phyloP scores from a whole-genome alignment of 2,113 vertebrate genomes.

The Gnathonemus longibarbis region DNA sequence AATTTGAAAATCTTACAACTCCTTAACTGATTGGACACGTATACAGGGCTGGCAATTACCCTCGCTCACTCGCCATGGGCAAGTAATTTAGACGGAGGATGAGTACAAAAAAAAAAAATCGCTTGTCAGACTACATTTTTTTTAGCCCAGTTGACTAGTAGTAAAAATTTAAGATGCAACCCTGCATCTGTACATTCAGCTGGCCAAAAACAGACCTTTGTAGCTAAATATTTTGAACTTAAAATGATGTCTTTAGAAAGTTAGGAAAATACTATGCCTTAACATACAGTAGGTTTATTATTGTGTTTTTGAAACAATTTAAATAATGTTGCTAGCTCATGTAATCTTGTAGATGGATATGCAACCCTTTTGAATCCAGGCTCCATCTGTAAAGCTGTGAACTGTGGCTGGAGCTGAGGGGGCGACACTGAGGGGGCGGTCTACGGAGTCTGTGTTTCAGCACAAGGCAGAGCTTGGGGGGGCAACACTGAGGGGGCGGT shows the following conservation, averaged over 20 bases:
- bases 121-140: background rate
- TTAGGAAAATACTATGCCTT: background rate
- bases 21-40: background rate
- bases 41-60: background rate
- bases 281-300: background rate
- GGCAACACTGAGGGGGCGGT: background rate
- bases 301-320: background rate
- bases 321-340: background rate
- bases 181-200: background rate
- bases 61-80: background rate
- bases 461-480: too few species aligned
- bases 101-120: background rate
- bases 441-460: too few species aligned
- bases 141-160: background rate
- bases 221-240: background rate
- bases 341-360: background rate
- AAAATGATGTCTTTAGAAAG: background rate
- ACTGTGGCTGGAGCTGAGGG: background rate
- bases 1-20: background rate
- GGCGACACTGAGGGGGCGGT: background rate
- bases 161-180: background rate
- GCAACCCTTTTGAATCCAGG: background rate
- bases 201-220: background rate
- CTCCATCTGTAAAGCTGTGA: background rate
- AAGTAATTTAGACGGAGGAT: background rate